Base-by-base conservation (phyloP, 2,113 vertebrate genomes). In the Sander vitreus region DNA sequence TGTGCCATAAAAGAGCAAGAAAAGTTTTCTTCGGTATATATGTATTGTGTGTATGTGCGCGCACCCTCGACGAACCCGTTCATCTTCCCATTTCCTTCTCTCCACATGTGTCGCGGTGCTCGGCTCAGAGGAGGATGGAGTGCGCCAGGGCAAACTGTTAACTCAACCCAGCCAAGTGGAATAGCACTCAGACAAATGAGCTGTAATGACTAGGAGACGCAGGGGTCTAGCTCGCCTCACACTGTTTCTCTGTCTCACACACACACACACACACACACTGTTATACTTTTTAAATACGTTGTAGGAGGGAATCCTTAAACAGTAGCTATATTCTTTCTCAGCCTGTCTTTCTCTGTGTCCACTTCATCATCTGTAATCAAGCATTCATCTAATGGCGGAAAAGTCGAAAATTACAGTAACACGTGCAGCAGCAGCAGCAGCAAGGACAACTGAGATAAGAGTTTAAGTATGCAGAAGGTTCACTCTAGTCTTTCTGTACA, bases 131-230 rank as follows among this genome's bases (percentile, higher is more conserved):
- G 84, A 86, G 83, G 85, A 45, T 68, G 76, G 78, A 83, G 89
- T 88, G 85, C 75, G 73, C 83, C 83, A 63, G 87, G 86, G 78
- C 89, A 91, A 94, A 93, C 91, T 89, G 91, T 92, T 90, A 90
- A 88, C 84, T 92, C 88, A 88, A 85, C 88, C 87, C 89, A 91
- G 91, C 91, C 92, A 90, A 93, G 91, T 93, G 92, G 85, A 91
- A 94, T 93, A 89, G 85, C 88, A 88, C 91, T 93, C 91, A 94
- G 91, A 93, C 93, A 93, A 94, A 94, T 93, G 90, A 92, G 90
- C 92, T 90, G 83, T 92, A 94, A 94, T 93, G 92, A 92, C 79
- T 80, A 65, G 74, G 83, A 89, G 89, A 92, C 76, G 48, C 87
- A 85, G 91, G 88, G 90, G 88, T 88, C 87, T 87, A 57, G 76